Conservation (phyloP, 2,888 invertebrate genomes). For the Pollenia amentaria region DNA sequence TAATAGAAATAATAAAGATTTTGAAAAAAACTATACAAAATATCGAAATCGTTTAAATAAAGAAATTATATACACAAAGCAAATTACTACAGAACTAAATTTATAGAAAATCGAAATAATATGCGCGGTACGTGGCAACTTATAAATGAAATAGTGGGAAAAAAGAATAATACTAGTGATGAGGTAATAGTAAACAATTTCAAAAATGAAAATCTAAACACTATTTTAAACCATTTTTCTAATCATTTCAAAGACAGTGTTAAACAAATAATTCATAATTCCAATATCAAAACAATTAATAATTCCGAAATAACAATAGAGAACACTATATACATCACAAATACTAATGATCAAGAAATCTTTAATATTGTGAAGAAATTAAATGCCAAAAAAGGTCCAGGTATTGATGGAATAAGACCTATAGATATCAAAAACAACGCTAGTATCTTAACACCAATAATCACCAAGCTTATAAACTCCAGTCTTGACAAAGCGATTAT, state of each 20-base stretch:
- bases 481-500: neutral
- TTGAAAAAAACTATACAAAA: neutral
- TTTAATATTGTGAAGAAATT: neutral
- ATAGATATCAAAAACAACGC: conserved; percentile 7
- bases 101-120: neutral
- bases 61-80: neutral
- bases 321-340: too few relatives aligned
- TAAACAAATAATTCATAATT: too few relatives aligned
- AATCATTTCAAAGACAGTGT: too few relatives aligned
- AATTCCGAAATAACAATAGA: too few relatives aligned
- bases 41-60: neutral
- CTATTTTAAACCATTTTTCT: too few relatives aligned
- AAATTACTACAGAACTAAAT: neutral
- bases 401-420: neutral
- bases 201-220: too few relatives aligned
- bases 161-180: neutral
- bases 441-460: neutral
- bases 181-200: too few relatives aligned
- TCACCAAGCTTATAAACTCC: neutral
- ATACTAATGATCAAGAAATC: neutral
- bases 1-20: too few relatives aligned
- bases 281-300: too few relatives aligned
- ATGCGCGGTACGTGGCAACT: neutral
- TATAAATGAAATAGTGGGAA: neutral
- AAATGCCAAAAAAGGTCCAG: neutral